Base-by-base conservation (phyloP, 1,140 invertebrate genomes). In the Rhyacophila brunnea region DNA sequence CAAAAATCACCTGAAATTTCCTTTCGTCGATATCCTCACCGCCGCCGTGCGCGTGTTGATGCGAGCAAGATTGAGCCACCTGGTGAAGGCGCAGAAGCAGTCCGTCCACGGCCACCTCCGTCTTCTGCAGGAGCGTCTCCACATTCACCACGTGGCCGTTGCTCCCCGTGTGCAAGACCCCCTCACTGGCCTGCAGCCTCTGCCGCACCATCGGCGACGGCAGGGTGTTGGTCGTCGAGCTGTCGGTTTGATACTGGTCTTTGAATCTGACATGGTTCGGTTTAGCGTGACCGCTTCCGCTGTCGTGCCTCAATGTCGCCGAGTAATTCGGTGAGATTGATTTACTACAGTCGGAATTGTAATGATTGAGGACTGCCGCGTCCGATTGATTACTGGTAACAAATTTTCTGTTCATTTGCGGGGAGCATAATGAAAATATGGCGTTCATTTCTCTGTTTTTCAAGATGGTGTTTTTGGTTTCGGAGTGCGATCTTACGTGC, bases 11-110 rank as follows among this genome's bases (percentile, higher is more conserved):
- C 73, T 85, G 83, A 69, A 88, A 90, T 65, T 87, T 88, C 20
- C 83, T 80, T 70, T 89, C 87, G 66, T 86, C 86, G 63, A 88
- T 87, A 51, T 83, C 82, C 38, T 81, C 80, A 0, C 86, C 86
- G 1, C 87, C 87, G 0, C 87, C 87, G 18, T 85, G 85, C 0
- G 82, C 75, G 66, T 89, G 87, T 7, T 86, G 85, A 17, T 82
- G 81, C 7, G 82, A 81, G 63, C 87, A 89, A 56, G 84, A 82
- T 44, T 83, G 83, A 0, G 85, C 84, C 18, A 86, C 82, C 64
- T 87, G 85, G 60, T 88, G 86, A 53, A 90, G 68, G 50, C 85
- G 73, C 45, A 83, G 78, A 36, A 89, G 70, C 17, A 89, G 70
- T 1, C 83, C 85, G 2, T 82, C 79, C 64, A 88, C 84, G 2